Percentiles rank a stretch among this genome's conserved stretches.
These are phyloP conservation scores for Lobophora halterata DNA, from an alignment of 2,888 invertebrate species.

Conservation along the genomic window DNA sequence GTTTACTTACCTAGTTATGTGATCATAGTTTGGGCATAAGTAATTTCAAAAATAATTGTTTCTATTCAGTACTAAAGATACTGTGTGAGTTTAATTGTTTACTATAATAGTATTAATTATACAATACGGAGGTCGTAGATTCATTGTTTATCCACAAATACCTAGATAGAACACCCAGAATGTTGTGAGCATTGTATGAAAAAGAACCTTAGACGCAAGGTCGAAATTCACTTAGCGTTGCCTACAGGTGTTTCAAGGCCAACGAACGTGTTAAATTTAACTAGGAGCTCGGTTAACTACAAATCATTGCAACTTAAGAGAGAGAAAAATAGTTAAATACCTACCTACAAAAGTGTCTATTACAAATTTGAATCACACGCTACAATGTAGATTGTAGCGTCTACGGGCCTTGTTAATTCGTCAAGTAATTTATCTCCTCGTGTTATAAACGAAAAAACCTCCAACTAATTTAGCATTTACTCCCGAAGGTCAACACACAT, in stretches of 20 bases:
- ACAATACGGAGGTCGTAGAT: conserved; percentile 64
- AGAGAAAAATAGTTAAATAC: conserved; percentile 3
- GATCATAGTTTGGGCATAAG: no score
- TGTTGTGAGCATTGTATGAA: conserved; percentile 49
- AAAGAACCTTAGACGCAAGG: conserved; percentile 44
- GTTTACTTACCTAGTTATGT: no score
- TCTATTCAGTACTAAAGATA: neutral
- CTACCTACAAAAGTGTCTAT: no score
- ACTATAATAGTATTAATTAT: conserved; percentile 52
- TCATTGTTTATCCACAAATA: conserved; percentile 60
- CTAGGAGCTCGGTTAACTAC: no score
- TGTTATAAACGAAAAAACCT: conserved; percentile 37
- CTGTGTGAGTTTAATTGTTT: conserved; percentile 49
- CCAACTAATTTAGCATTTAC: conserved; percentile 48
- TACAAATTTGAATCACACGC: neutral
- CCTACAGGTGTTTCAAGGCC: conserved; percentile 16
- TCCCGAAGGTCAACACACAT: conserved; percentile 53
- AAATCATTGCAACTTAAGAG: conserved; percentile 1
- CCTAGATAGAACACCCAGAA: conserved; percentile 39
- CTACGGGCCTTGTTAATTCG: neutral
- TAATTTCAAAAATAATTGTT: neutral
- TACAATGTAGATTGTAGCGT: neutral
- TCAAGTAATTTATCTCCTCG: conserved; percentile 21
- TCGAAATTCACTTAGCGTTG: conserved; percentile 20
- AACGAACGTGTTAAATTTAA: conserved; percentile 10